phyloP scores from a whole-genome alignment of 2,113 vertebrate genomes.

The Lepisosteus oculatus region DNA sequence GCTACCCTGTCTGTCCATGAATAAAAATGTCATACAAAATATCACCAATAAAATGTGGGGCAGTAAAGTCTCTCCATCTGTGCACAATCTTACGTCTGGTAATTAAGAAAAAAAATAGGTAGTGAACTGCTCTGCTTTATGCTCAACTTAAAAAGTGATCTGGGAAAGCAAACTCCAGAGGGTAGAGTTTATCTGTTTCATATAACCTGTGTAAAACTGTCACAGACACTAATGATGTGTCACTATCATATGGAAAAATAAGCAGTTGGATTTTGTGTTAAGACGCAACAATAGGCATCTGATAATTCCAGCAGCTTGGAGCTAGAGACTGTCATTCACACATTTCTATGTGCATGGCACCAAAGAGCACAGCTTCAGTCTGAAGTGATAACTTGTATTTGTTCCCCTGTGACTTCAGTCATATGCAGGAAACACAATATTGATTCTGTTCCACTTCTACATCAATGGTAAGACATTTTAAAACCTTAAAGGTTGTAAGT shows the following conservation, averaged over 20 bases:
- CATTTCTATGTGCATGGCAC: not conserved
- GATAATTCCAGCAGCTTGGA: constrained; percentile 19
- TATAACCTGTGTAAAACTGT: constrained; percentile 16
- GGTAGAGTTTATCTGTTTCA: constrained; percentile 20
- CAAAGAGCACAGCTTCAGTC: not conserved
- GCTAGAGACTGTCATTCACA: constrained; percentile 23
- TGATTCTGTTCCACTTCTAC: no score
- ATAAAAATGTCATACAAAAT: not conserved
- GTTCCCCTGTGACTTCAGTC: not conserved
- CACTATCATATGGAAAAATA: constrained; percentile 21
- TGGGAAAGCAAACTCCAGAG: constrained; percentile 14
- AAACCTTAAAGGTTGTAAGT: no score
- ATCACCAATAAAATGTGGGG: constrained; percentile 40
- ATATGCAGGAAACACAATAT: not conserved
- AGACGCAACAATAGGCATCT: constrained; percentile 6
- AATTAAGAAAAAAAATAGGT: constrained; percentile 35
- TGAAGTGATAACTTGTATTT: not conserved
- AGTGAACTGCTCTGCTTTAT: constrained; percentile 3
- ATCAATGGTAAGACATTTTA: no score
- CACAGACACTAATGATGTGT: constrained; percentile 24
- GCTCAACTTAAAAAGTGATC: constrained; percentile 6
- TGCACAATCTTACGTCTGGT: constrained; percentile 27
- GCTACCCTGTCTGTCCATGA: constrained; percentile 4
- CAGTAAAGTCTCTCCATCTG: constrained; percentile 35
- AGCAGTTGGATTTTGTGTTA: not conserved